Percentiles rank a stretch among this genome's conserved stretches.
These are phyloP conservation scores for Melanerpes aurifrons DNA, from an alignment of 2,113 vertebrate genomes.

Conservation along the genomic window DNA sequence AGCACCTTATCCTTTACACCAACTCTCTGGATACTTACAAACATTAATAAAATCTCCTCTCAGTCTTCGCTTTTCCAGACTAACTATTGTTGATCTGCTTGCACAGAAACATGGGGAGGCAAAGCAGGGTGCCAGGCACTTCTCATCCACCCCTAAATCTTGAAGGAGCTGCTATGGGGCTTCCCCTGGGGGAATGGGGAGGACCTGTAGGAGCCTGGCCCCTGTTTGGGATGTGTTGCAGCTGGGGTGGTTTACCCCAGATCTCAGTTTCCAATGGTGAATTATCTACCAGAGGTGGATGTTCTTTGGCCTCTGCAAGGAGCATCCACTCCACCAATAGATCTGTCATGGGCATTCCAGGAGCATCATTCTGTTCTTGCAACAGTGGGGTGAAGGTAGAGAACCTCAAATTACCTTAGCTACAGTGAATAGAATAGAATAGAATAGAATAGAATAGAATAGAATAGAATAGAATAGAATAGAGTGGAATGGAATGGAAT, in stretches of 20 bases:
- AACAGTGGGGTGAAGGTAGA: neutral
- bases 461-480: no score
- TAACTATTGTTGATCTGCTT: neutral
- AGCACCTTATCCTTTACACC: no score
- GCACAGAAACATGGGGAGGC: neutral
- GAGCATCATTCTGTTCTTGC: rapidly evolving
- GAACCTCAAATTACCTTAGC: neutral
- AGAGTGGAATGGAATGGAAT: no score
- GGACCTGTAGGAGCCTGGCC: neutral
- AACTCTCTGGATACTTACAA: no score
- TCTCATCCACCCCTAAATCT: rapidly evolving
- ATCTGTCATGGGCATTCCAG: neutral
- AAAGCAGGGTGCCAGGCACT: neutral
- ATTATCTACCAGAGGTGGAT: neutral
- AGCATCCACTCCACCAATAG: no score
- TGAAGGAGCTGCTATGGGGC: neutral
- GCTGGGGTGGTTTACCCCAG: neutral
- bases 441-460: no score
- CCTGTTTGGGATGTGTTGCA: neutral
- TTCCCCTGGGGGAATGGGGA: neutral
- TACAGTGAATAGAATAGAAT: neutral
- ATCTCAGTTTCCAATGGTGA: neutral
- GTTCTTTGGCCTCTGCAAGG: neutral
- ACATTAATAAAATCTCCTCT: no score
- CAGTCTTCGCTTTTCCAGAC: no score